phyloP scores from a whole-genome alignment of 2,888 invertebrate species.

The Brenthis daphne region DNA sequence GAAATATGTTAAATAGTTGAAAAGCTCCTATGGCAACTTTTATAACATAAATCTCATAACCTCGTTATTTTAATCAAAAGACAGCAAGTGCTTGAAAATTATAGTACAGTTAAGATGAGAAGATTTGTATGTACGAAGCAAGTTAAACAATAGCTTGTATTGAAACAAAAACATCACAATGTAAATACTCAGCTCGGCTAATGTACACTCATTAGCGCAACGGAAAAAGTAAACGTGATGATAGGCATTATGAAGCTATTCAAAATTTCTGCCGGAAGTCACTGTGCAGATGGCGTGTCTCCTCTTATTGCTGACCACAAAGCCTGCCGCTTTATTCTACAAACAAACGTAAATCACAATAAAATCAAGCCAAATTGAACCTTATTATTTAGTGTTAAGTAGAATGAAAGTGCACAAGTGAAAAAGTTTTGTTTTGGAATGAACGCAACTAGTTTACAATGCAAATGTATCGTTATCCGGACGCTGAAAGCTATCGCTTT shows the following conservation, averaged over 20 bases:
- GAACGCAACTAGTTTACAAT: constrained; percentile 69
- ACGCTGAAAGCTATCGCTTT: constrained; percentile 48
- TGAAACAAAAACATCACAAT: not conserved
- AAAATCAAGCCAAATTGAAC: constrained; percentile 40
- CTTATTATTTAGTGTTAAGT: constrained; percentile 41
- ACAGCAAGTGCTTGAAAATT: too few species aligned
- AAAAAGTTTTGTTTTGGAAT: constrained; percentile 58
- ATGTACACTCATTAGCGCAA: constrained; percentile 28
- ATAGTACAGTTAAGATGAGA: too few species aligned
- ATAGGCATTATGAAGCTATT: constrained; percentile 68
- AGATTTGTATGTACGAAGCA: too few species aligned
- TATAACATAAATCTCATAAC: too few species aligned
- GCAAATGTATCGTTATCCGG: constrained; percentile 51
- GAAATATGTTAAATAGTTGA: too few species aligned
- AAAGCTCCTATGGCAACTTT: too few species aligned
- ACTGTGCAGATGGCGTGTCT: constrained; percentile 70
- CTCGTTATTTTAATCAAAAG: too few species aligned
- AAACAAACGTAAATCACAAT: constrained; percentile 39
- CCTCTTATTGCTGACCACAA: constrained; percentile 78
- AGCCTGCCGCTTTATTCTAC: constrained; percentile 62
- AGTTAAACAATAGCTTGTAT: too few species aligned
- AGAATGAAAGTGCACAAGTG: constrained; percentile 33
- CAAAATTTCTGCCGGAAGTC: constrained; percentile 72
- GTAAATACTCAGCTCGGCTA: constrained; percentile 1
- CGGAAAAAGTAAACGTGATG: constrained; percentile 46